Conservation (phyloP, 1,140 invertebrate species). For the Octopus sinensis region DNA sequence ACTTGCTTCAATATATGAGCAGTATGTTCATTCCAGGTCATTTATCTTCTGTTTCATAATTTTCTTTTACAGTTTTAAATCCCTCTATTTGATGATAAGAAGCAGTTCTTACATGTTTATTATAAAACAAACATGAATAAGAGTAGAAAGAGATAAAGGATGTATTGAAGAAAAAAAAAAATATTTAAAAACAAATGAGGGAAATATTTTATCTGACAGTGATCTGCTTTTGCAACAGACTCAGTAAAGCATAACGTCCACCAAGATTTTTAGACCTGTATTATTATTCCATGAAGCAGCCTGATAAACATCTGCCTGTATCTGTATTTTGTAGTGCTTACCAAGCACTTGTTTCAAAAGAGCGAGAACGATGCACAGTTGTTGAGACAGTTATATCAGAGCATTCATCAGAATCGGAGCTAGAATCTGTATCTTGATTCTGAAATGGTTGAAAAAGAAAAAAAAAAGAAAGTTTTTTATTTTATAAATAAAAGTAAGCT, state of each 20-base stretch:
- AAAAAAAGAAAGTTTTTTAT: neutral
- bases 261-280: no score
- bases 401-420: constrained; percentile 49
- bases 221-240: neutral
- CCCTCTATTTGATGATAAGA: no score
- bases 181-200: neutral
- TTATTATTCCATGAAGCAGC: no score
- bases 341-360: constrained; percentile 33
- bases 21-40: no score
- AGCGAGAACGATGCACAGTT: constrained; percentile 41
- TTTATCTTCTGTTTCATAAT: no score
- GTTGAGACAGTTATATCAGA: constrained; percentile 49
- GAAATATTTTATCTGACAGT: neutral
- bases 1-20: no score
- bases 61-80: no score
- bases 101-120: no score
- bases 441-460: constrained; percentile 23
- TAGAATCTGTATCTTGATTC: constrained; percentile 41
- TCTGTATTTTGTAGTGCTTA: neutral
- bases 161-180: neutral
- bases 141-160: neutral
- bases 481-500: neutral
- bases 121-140: no score
- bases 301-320: no score
- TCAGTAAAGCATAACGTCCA: neutral